These are phyloP conservation scores for Taenaris catops DNA, from an alignment of 2,888 invertebrate genomes.

Conservation along the genomic window DNA sequence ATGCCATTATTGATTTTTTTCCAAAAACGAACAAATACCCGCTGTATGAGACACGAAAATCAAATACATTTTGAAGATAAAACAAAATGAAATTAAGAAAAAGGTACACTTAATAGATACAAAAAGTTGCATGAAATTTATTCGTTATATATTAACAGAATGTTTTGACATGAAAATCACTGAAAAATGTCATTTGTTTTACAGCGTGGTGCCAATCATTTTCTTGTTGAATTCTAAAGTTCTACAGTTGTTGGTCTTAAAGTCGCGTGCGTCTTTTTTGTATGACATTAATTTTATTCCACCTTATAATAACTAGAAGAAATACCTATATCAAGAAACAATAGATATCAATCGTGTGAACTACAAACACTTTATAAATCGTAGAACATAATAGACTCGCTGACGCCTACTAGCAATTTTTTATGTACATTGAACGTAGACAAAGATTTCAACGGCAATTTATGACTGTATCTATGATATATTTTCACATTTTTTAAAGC, in stretches of 20 bases:
- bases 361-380: conserved; percentile 20
- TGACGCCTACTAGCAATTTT: conserved; percentile 15
- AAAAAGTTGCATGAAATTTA: too few relatives aligned
- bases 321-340: conserved; percentile 23
- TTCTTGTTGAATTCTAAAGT: too few relatives aligned
- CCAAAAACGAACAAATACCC: too few relatives aligned
- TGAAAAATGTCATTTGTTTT: too few relatives aligned
- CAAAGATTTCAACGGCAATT: conserved; percentile 9
- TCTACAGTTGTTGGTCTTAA: conserved; percentile 2
- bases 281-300: conserved; percentile 3
- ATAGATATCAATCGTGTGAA: conserved; percentile 26
- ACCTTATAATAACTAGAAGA: conserved; percentile 15
- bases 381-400: conserved; percentile 15
- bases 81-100: too few relatives aligned
- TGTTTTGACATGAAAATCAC: too few relatives aligned
- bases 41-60: too few relatives aligned
- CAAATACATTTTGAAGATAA: too few relatives aligned
- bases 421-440: conserved; percentile 16
- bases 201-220: too few relatives aligned
- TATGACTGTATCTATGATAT: conserved; percentile 4
- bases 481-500: conserved; percentile 3
- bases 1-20: too few relatives aligned
- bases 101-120: too few relatives aligned
- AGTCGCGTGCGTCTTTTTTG: conserved; percentile 22
- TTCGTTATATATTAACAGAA: too few relatives aligned